These are phyloP conservation scores for Bombylius discolor DNA, from an alignment of 2,888 invertebrate genomes.

Conservation along the genomic window DNA sequence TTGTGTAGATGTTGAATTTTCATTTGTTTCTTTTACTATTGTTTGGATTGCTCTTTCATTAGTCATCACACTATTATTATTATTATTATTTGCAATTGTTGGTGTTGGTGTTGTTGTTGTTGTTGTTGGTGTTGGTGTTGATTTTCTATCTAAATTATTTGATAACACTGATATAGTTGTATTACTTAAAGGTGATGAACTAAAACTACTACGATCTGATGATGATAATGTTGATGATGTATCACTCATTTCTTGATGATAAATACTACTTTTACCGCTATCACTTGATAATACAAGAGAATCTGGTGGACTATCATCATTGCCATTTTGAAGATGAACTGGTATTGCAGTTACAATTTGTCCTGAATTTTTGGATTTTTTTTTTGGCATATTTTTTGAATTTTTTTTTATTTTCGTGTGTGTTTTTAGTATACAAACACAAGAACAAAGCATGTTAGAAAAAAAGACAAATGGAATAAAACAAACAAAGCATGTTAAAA, in stretches of 20 bases:
- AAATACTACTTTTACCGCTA: slow-evolving; percentile 10
- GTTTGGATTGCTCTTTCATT: background rate
- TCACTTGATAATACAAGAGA: slow-evolving; percentile 25
- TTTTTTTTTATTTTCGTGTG: background rate
- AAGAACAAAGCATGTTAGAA: too few species aligned
- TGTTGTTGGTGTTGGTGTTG: background rate
- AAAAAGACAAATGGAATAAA: too few species aligned
- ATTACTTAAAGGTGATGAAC: slow-evolving; percentile 7
- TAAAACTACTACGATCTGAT: slow-evolving; percentile 19
- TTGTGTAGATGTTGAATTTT: slow-evolving; percentile 15
- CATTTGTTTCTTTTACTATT: slow-evolving; percentile 11
- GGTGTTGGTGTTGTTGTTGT: background rate
- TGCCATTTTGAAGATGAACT: slow-evolving; percentile 30
- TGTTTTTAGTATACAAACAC: too few species aligned
- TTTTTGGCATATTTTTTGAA: background rate
- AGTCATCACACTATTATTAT: background rate
- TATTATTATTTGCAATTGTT: background rate
- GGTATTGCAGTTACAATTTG: slow-evolving; percentile 36
- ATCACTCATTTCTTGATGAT: background rate
- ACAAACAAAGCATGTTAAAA: too few species aligned
- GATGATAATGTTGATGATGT: slow-evolving; percentile 15
- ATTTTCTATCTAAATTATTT: slow-evolving; percentile 10
- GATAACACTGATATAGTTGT: slow-evolving; percentile 13
- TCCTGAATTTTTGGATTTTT: slow-evolving; percentile 18
- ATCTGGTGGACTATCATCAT: slow-evolving; percentile 30